Conservation (phyloP, 2,113 vertebrate species). For the Chamaea fasciata region DNA sequence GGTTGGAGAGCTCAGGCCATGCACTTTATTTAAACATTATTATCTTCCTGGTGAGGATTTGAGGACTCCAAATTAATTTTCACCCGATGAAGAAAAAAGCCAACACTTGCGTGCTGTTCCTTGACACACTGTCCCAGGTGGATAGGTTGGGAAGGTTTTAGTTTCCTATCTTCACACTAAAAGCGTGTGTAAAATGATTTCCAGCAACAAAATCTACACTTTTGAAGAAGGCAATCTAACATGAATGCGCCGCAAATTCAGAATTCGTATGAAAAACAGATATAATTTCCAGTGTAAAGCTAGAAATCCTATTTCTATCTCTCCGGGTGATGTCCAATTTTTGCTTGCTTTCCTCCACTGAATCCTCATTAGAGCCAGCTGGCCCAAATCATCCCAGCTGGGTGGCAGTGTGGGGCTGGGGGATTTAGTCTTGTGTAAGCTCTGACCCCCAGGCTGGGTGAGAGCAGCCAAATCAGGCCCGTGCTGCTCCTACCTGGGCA, state of each 20-base stretch:
- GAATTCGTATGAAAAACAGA: background rate
- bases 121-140: fast-evolving
- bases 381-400: background rate
- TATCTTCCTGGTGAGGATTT: background rate
- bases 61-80: background rate
- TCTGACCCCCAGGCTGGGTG: background rate
- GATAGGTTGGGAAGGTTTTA: background rate
- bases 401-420: fast-evolving
- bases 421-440: background rate
- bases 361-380: fast-evolving
- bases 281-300: background rate
- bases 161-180: background rate
- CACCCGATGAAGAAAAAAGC: background rate
- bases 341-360: background rate
- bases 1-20: background rate
- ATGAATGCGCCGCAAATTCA: background rate
- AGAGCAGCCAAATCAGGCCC: background rate
- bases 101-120: background rate
- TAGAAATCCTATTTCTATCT: background rate
- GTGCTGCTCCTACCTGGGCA: fast-evolving
- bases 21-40: background rate
- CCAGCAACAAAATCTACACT: background rate
- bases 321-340: background rate
- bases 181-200: background rate
- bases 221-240: background rate